Base-by-base conservation (phyloP, 2,797 vertebrate genomes). In the Semaprochilodus insignis region DNA sequence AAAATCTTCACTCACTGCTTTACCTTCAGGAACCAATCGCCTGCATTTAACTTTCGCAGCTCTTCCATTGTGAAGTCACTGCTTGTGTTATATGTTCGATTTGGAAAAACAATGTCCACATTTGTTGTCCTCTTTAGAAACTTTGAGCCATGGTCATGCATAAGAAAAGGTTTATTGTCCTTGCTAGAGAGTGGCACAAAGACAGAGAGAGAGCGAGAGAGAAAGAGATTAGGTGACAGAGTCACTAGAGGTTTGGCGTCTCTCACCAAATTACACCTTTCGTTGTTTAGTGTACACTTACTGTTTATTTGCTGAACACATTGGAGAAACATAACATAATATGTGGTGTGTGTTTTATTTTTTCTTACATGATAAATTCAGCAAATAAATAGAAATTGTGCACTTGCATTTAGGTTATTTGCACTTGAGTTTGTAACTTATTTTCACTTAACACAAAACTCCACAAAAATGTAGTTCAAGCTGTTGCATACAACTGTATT, bases 21-120 rank as follows among this genome's bases (percentile, higher is more conserved):
- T 87, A 99, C 98, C 96, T 96, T 81, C 23, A 97, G 19, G 88
- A 98, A 99, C 96, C 97, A 98, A 83, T 95, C 83, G n/a, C 98
- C 97, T 6, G 97, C 97, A 67, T 97, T 96, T 74, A 99, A 88
- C 55, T 27, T 90, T 89, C 90, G 82, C 66, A 99, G 90, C 27
- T 97, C 92, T 0, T 85, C 4, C 94, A 94, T 96, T 59, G 92
- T 96, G 83, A 97, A 92, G 83, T 94, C 44, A 0, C 78, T 84
- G 91, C 95, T 94, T 2, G 77, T 51, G 48, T 59, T 73, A 7
- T 88, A 52, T 2, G 81, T 57, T 40, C 67, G 75, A 36, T 87
- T 31, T 0, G 91, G 92, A 83, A 98, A 97, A 63, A 89, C 91
- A 1, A 90, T 52, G 23, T 88, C 87, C 16, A 96, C 92, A 0